Conservation (phyloP, 2,888 invertebrate genomes). For the Latrodectus hesperus region DNA sequence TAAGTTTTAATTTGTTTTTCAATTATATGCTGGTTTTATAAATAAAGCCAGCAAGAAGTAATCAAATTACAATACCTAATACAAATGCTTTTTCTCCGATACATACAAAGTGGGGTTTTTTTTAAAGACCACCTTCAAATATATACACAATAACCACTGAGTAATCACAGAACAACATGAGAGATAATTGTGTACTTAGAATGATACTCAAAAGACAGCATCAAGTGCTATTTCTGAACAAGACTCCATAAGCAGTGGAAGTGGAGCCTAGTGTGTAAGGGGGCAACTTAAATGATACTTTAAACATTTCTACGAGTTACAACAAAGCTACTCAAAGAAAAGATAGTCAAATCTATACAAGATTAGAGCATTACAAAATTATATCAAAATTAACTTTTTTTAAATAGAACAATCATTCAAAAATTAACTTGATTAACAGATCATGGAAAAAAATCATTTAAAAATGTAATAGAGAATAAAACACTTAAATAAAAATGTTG, state of each 20-base stretch:
- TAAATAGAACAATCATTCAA: background rate
- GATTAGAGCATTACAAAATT: background rate
- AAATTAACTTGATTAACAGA: background rate
- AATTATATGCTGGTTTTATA: slow-evolving; percentile 56
- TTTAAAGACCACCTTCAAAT: slow-evolving; percentile 68
- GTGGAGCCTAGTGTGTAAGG: slow-evolving; percentile 48
- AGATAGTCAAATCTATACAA: slow-evolving; percentile 16
- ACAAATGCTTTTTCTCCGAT: slow-evolving; percentile 68
- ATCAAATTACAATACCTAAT: slow-evolving; percentile 69
- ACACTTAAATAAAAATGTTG: slow-evolving; percentile 23
- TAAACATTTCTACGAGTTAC: background rate
- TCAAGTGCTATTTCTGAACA: slow-evolving; percentile 60
- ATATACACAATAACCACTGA: slow-evolving; percentile 69
- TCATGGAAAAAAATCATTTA: background rate
- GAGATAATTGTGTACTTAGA: slow-evolving; percentile 63
- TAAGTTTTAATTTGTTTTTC: slow-evolving; percentile 58
- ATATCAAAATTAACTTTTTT: no score
- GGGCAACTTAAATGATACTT: slow-evolving; percentile 20
- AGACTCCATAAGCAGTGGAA: slow-evolving; percentile 55
- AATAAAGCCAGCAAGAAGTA: slow-evolving; percentile 58
- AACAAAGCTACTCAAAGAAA: background rate
- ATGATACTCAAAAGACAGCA: slow-evolving; percentile 59
- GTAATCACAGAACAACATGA: slow-evolving; percentile 69
- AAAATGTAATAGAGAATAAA: background rate
- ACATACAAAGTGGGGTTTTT: slow-evolving; percentile 65